phyloP scores from a whole-genome alignment of 2,113 vertebrate genomes.

The Peromyscus leucopus region DNA sequence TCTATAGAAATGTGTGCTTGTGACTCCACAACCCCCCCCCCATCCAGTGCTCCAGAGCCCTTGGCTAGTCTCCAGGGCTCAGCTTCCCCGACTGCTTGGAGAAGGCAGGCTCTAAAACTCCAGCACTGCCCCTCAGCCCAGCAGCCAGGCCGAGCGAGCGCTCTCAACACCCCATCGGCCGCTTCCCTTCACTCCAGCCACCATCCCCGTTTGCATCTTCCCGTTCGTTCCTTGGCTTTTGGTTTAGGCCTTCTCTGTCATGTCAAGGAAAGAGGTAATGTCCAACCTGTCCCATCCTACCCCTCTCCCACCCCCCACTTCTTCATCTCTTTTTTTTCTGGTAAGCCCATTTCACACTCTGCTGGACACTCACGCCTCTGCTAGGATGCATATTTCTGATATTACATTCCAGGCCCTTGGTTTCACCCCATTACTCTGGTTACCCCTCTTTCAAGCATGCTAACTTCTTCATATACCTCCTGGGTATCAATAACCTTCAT shows the following conservation, averaged over 20 bases:
- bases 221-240: neutral
- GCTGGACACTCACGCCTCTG: neutral
- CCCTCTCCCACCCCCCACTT: rapidly evolving
- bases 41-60: neutral
- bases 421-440: slow-evolving; percentile 52
- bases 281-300: no score
- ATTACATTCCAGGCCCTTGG: slow-evolving; percentile 19
- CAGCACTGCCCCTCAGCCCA: rapidly evolving
- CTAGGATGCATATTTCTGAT: slow-evolving; percentile 53
- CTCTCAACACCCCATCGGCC: neutral
- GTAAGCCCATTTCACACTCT: slow-evolving; percentile 64
- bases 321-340: neutral
- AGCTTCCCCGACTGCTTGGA: neutral
- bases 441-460: neutral
- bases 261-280: neutral
- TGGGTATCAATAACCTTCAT: slow-evolving; percentile 50
- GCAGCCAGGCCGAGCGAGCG: rapidly evolving
- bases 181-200: no score
- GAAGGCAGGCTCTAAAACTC: neutral
- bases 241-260: neutral
- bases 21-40: neutral
- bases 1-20: neutral
- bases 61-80: no score
- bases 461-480: neutral
- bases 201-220: neutral